Evolutionary conservation across 2,113 vertebrate genomes (phyloP).

Genomic region (Myotis brandtii): DNA sequence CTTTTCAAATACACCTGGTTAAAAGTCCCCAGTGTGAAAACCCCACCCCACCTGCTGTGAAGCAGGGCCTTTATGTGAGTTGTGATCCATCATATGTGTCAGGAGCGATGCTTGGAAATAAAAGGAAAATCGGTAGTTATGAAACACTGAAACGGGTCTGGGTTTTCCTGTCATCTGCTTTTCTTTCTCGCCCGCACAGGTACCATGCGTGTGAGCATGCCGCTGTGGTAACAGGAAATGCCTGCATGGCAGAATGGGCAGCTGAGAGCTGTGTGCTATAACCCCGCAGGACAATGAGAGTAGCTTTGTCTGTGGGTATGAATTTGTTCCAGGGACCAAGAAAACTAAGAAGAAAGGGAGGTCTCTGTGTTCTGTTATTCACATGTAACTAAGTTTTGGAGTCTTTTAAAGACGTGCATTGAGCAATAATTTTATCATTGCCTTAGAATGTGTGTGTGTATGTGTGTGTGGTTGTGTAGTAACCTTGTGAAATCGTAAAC

Average conservation of each 20-base stretch:
- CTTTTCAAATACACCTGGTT: not conserved
- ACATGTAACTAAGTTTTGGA: not conserved
- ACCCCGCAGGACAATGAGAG: not conserved
- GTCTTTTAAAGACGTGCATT: constrained; percentile 55
- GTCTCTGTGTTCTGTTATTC: not conserved
- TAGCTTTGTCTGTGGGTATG: not conserved
- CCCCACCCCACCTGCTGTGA: not conserved
- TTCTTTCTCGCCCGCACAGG: not conserved
- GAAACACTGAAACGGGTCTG: not conserved
- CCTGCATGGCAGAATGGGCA: not conserved
- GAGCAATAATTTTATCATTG: constrained; percentile 15
- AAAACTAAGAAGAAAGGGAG: not conserved
- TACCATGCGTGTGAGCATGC: not conserved
- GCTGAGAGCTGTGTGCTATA: not conserved
- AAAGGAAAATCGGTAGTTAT: not conserved
- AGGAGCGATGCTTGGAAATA: not conserved
- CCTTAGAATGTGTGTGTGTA: not conserved
- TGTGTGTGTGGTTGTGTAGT: not conserved
- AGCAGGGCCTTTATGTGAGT: not conserved
- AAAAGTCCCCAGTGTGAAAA: not conserved
- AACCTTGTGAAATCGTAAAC: not conserved
- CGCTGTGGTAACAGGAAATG: not conserved
- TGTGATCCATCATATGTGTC: not conserved
- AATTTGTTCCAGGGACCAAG: not conserved
- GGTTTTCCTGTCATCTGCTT: not conserved